phyloP scores from a whole-genome alignment of 2,888 invertebrate genomes.

The Brachycybe producta region DNA sequence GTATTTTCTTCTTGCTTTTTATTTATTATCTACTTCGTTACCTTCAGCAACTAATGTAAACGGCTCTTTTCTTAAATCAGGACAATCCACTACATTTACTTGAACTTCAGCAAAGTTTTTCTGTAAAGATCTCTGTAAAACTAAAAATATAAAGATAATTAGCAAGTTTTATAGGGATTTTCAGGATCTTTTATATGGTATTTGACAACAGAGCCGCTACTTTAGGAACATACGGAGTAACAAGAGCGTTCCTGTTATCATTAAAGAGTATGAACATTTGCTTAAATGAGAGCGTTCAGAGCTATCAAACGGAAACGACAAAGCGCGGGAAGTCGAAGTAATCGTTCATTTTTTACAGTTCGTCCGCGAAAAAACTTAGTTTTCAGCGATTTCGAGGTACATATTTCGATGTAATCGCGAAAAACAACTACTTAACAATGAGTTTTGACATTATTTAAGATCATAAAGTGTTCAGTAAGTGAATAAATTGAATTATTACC shows the following conservation, averaged over 20 bases:
- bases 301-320: no score
- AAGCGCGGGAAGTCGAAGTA: no score
- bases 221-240: background rate
- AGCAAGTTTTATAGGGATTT: background rate
- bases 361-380: no score
- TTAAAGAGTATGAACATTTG: no score
- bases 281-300: no score
- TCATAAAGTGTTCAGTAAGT: no score
- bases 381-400: no score
- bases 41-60: slow-evolving; percentile 68
- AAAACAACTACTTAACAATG: no score
- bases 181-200: background rate
- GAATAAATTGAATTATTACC: no score
- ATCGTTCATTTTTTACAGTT: no score
- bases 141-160: slow-evolving; percentile 40
- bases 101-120: slow-evolving; percentile 55
- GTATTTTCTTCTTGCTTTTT: background rate
- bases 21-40: slow-evolving; percentile 32
- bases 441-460: no score
- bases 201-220: background rate
- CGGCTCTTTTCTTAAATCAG: slow-evolving; percentile 65
- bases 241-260: background rate
- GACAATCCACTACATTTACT: slow-evolving; percentile 68
- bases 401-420: no score
- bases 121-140: slow-evolving; percentile 51